Base-by-base conservation (phyloP, 2,113 vertebrate species). In the Gobius niger region DNA sequence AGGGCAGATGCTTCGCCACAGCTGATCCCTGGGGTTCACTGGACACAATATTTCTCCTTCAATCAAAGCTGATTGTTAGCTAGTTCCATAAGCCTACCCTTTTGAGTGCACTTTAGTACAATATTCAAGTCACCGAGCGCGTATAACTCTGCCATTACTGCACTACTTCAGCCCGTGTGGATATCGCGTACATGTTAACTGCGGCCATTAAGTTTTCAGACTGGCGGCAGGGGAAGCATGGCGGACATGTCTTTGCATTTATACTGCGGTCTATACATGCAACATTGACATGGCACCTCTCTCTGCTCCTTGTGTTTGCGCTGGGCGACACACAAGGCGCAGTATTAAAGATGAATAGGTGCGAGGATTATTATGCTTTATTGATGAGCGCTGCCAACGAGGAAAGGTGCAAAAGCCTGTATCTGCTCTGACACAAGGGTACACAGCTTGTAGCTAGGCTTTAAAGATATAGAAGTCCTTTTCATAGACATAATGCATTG, bases 331-430 rank as follows among this genome's bases (percentile, higher is more conserved):
- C 57, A 54, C 71, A 73, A 46, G 15, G 41, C 41, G 68, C 47
- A 44, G 65, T 74, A 73, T 82, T 73, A 70, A 62, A 82, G 73
- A 79, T 83, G 73, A 82, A 85, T 76, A 70, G 56, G 63, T 56
- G 49, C 47, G 68, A 65, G 65, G 44, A 59, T 74, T 54, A 63
- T 61, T 34, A 73, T 85, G 46, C 71, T 72, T 87, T 84, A 81
- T 88, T 85, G 56, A 89, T 86, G 61, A 18, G 18, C 47, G 15
- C 69, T 74, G 63, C 57, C 8, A 18, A 54, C 3, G 54, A 40
- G 54, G 7, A 40, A 60, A 75, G 53, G 47, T 78, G 67, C 73
- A 73, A 46, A 8, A 42, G 40, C 41, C 57, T 9, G 52, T 54
- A 18, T 16, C 9, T 12, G 18, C 24, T 54, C 24, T 4, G 16